phyloP scores from a whole-genome alignment of 1,140 invertebrate genomes.

The Dryas iulia region DNA sequence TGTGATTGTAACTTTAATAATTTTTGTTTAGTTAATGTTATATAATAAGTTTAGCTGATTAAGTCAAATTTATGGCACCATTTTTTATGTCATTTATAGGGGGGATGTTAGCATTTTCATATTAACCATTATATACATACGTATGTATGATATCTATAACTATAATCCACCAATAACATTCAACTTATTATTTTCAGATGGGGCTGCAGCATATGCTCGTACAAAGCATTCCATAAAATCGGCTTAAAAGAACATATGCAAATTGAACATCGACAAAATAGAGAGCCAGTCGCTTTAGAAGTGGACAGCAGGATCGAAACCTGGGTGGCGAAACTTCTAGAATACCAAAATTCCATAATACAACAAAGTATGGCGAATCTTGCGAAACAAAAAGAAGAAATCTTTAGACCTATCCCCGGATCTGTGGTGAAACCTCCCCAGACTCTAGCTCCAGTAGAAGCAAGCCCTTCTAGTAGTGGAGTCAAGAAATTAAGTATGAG shows the following conservation, averaged over 20 bases:
- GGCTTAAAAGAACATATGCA: slow-evolving; percentile 59
- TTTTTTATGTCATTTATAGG: too few species aligned
- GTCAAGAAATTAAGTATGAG: slow-evolving; percentile 14
- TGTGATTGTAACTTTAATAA: too few species aligned
- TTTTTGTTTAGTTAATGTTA: too few species aligned
- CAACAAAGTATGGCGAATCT: slow-evolving; percentile 48
- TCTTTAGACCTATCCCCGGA: slow-evolving; percentile 26
- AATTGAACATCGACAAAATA: slow-evolving; percentile 49
- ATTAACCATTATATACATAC: too few species aligned
- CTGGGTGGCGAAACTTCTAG: slow-evolving; percentile 52
- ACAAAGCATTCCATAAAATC: slow-evolving; percentile 66
- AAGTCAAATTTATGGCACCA: too few species aligned
- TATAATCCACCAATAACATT: too few species aligned
- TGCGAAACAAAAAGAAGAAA: slow-evolving; percentile 46
- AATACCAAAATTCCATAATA: slow-evolving; percentile 52
- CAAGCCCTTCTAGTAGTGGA: not conserved
- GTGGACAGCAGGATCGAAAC: slow-evolving; percentile 48
- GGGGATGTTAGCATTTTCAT: too few species aligned
- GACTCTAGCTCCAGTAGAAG: not conserved
- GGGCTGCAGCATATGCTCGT: slow-evolving; percentile 60
- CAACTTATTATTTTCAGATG: slow-evolving; percentile 56
- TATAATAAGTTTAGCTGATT: too few species aligned
- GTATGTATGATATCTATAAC: too few species aligned
- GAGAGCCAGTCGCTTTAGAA: slow-evolving; percentile 47
- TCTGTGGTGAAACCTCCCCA: not conserved